Evolutionary conservation across 2,888 invertebrate species (phyloP), one percentile per base, ranked within the genome.

Genomic region (Galerucella pusilla): DNA sequence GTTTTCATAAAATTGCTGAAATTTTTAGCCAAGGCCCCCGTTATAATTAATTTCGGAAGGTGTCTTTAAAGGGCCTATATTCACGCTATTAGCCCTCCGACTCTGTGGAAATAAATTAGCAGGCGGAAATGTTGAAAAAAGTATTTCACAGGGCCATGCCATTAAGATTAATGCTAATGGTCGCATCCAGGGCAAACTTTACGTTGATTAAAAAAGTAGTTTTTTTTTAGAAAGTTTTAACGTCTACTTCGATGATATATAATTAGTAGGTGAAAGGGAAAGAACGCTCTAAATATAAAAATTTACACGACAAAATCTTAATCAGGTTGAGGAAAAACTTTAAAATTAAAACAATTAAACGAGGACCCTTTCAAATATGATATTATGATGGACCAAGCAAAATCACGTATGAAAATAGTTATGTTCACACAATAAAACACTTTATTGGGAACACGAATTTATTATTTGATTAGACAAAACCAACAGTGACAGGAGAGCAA

Each of bases 21-120:
- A 65, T 73, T 75, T 77, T 73, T 76, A 76, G 68, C 63, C 64
- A 46, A 64, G 63, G 57, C 68, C 46, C 59, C 54, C 54, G 42
- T 16, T 66, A 71, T 78, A 78, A 78, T 78, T 78, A 78, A 78
- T 78, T 74, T 71, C 54, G 64, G 68, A 70, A 78, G 75, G 76
- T 78, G 78, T 78, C 75, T 71, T 66, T 75, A 75, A 73, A 75
- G 71, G 52, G 14, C 66, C 75, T 72, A 67, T 73, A 75, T 77
- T 68, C 75, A 68, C 75, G 68, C 75, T 49, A 68, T 75, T 61
- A 75, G 71, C 61, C 59, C 66, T 20, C 54, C 63, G 71, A 66
- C 60, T 20, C 63, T 54, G 71, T 68, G 35, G 59, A 71, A 71
- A 75, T 75, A 65, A 75, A 75, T 75, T 71, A 71, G 52, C 64